Evolutionary conservation across 2,113 vertebrate species (phyloP), one percentile per base, ranked within the genome.

Genomic region (Cyprinodon variegatus): DNA sequence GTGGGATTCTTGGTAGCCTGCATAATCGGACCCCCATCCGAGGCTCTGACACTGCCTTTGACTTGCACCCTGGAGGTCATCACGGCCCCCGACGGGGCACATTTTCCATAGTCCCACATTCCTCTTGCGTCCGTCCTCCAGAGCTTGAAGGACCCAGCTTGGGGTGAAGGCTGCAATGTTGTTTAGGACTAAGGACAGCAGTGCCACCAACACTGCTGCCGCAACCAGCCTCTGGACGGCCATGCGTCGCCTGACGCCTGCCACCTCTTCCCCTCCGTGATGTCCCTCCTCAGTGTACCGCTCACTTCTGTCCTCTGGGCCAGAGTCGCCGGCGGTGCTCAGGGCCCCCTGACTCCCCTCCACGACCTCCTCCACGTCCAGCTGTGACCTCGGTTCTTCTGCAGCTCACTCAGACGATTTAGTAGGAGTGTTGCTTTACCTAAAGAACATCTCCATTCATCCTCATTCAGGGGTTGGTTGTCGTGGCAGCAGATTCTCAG

Each of bases 391-490:
- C 40, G 41, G 61, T 68, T 74, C 67, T 64, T 53, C 71, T 67
- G 61, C 81, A 72, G 77, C 81, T 83, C 68, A 62, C 70, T 45
- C 83, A 60, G 80, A 82, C 65, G 74, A 81, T 45, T 62, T 61
- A 70, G 59, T 65, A 60, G 74, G 72, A 68, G 14, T 74, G 61
- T 79, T 48, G 85, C 41, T 74, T 89, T 94, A 84, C 93, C 96
- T 99, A 98, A 96, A 98, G 96, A 84, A 98, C 98, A 96, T 99
- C 97, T 88, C 96, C 97, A 83, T 94, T 97, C 97, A 98, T 98
- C 94, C 95, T 98, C 91, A 86, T 91, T 84, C 81, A 92, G 91
- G 88, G 82, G 78, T 74, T 65, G 36, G 79, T 53, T 70, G 83
- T 76, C 53, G 61, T 86, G 17, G 84, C 50, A 67, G 62, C 79